A percentile compares a stretch with the other conserved stretches of the same genome.
phyloP scores from a whole-genome alignment of 2,888 invertebrate species.

The Cantharis rufa region DNA sequence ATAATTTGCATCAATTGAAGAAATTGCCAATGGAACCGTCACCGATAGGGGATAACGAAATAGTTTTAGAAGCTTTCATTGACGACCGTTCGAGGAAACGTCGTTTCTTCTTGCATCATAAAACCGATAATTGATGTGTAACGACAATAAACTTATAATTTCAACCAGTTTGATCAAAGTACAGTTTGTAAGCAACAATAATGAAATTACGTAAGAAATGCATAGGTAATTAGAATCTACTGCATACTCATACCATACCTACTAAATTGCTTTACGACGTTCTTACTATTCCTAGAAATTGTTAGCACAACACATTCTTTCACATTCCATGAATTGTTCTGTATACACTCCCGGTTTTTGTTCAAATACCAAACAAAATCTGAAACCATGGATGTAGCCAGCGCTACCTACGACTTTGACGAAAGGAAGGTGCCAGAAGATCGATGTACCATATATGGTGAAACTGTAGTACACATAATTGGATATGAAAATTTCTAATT shows the following conservation, averaged over 20 bases:
- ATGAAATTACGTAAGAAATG: conserved; percentile 25
- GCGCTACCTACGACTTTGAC: neutral
- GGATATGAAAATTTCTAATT: neutral
- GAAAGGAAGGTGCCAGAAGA: neutral
- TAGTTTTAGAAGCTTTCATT: neutral
- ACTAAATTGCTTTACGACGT: conserved; percentile 6
- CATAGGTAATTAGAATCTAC: conserved; percentile 7
- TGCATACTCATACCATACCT: neutral
- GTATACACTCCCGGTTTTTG: conserved; percentile 3
- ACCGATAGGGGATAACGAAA: neutral
- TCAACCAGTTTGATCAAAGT: conserved; percentile 23
- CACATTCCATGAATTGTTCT: conserved; percentile 5
- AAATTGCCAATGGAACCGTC: neutral
- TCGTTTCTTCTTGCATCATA: neutral
- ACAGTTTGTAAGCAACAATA: conserved; percentile 21
- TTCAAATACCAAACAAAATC: neutral
- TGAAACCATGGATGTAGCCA: neutral
- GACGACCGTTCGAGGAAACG: neutral
- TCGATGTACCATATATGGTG: neutral
- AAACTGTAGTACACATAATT: neutral
- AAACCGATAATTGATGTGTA: neutral
- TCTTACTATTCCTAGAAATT: conserved; percentile 18
- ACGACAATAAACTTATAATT: conserved; percentile 11
- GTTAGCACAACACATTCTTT: conserved; percentile 13
- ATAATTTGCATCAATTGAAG: neutral